Conservation (phyloP, 2,888 invertebrate species). For the Diachrysia chrysitis region DNA sequence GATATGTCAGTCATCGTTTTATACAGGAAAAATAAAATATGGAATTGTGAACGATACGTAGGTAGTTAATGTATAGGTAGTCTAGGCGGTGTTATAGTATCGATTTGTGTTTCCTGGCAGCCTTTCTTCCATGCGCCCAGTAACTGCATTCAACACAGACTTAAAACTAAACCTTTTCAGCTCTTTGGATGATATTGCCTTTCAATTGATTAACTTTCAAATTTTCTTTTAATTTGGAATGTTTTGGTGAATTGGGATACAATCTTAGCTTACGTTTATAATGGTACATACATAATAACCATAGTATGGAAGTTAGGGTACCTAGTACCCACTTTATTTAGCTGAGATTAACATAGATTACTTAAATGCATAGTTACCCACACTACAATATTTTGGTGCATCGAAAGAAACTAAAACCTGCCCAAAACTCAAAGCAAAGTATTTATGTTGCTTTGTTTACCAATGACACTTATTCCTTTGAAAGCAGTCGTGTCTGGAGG, state of each 20-base stretch:
- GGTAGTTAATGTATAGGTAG: conserved; percentile 7
- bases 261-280: no score
- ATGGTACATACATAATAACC: no score
- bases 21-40: not conserved
- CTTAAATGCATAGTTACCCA: no score
- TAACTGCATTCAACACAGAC: conserved; percentile 65
- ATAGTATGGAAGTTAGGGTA: no score
- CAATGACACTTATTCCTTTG: not conserved
- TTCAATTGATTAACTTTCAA: no score
- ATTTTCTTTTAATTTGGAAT: no score
- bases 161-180: conserved; percentile 13
- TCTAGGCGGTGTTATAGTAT: conserved; percentile 66
- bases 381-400: not conserved
- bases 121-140: conserved; percentile 76
- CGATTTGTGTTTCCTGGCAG: conserved; percentile 74
- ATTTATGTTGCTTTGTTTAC: not conserved
- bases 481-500: not conserved
- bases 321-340: no score
- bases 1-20: not conserved
- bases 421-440: not conserved
- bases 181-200: not conserved
- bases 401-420: not conserved
- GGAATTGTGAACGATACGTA: not conserved
- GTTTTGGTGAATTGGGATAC: no score
- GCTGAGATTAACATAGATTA: no score